Evolutionary conservation across 1,140 invertebrate genomes (phyloP).

Genomic region (Papilio glaucus): DNA sequence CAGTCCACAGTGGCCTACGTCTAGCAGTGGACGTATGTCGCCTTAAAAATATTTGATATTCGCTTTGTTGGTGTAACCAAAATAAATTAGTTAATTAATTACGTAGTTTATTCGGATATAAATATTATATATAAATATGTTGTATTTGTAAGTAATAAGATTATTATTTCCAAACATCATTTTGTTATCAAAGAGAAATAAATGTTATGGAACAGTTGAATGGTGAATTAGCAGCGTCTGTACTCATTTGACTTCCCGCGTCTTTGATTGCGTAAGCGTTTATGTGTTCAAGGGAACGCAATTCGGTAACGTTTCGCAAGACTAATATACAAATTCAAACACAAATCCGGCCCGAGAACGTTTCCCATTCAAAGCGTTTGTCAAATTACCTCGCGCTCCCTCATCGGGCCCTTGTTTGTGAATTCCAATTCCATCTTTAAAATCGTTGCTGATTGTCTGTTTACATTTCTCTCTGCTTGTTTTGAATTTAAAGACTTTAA

Average conservation of each 20-base stretch:
- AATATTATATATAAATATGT: too few species aligned
- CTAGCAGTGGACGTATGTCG: too few species aligned
- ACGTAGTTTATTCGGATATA: neutral
- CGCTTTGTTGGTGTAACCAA: too few species aligned
- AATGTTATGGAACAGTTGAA: neutral
- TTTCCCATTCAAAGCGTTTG: constrained; percentile 61
- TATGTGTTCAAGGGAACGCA: constrained; percentile 32
- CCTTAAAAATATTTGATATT: too few species aligned
- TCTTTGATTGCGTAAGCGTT: constrained; percentile 35
- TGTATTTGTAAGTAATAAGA: constrained; percentile 18
- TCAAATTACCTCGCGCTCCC: constrained; percentile 62
- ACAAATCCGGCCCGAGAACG: constrained; percentile 46
- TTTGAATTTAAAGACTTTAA: constrained; percentile 73
- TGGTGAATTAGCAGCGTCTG: constrained; percentile 13
- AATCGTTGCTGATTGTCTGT: constrained; percentile 79
- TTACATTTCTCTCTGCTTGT: constrained; percentile 75
- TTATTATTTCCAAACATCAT: constrained; percentile 37
- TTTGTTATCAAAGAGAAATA: neutral
- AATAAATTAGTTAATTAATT: too few species aligned
- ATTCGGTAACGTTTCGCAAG: constrained; percentile 32
- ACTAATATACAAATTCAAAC: constrained; percentile 54
- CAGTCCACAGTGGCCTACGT: too few species aligned
- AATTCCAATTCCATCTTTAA: constrained; percentile 76
- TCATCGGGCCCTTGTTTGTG: constrained; percentile 51
- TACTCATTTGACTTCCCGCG: constrained; percentile 8